Conservation (phyloP, 2,888 invertebrate genomes). For the Gastrophysa polygoni region DNA sequence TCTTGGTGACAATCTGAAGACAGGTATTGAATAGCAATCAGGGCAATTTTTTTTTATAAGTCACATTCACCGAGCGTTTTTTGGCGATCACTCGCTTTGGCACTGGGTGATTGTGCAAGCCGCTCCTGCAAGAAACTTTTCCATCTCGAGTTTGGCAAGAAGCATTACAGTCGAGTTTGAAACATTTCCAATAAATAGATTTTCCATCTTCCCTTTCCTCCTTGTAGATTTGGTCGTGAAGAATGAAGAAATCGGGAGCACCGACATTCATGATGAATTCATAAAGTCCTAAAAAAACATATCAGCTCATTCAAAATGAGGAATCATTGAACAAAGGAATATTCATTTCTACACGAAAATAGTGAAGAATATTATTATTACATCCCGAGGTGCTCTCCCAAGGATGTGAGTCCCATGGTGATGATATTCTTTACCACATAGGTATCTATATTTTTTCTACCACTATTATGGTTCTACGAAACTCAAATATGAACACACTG, state of each 20-base stretch:
- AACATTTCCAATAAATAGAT: constrained; percentile 45
- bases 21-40: background rate
- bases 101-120: constrained; percentile 44
- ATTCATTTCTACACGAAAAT: too few species aligned
- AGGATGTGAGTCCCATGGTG: too few species aligned
- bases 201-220: constrained; percentile 35
- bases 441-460: too few species aligned
- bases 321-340: too few species aligned
- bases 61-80: constrained; percentile 33
- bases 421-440: too few species aligned
- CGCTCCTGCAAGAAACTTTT: constrained; percentile 43
- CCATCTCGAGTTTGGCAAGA: constrained; percentile 45
- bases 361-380: too few species aligned
- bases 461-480: too few species aligned
- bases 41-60: constrained; percentile 31
- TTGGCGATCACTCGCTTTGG: constrained; percentile 39
- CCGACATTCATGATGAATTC: constrained; percentile 41
- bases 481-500: too few species aligned
- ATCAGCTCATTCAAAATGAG: background rate
- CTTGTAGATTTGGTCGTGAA: constrained; percentile 48
- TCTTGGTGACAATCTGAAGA: background rate
- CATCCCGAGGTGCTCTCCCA: too few species aligned
- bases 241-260: constrained; percentile 38
- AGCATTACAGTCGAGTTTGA: constrained; percentile 42
- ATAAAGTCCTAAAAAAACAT: constrained; percentile 38